Evolutionary conservation across 2,888 invertebrate species (phyloP).

Genomic region (Callimorpha dominula): DNA sequence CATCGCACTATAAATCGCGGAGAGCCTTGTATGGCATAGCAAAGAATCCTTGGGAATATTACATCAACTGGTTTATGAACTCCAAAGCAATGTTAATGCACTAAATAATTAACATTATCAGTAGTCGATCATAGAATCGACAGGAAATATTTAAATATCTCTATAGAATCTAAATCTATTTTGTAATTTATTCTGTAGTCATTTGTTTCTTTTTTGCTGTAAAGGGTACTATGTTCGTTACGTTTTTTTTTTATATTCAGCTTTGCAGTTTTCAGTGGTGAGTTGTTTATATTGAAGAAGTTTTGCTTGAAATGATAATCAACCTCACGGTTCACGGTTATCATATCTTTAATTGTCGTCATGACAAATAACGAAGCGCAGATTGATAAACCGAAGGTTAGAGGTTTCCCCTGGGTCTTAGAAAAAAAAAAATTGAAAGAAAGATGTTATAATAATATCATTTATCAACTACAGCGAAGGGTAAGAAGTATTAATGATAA

Average conservation of each 20-base stretch:
- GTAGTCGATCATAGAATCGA: slow-evolving; percentile 2
- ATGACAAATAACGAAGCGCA: not conserved
- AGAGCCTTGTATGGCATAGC: slow-evolving; percentile 41
- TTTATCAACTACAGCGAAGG: not conserved
- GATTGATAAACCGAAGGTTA: not conserved
- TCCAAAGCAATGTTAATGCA: slow-evolving; percentile 33
- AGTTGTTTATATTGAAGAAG: not conserved
- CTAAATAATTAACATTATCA: slow-evolving; percentile 18
- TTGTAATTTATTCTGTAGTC: not conserved
- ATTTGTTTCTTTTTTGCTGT: not conserved
- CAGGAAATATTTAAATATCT: not conserved
- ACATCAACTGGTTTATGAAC: slow-evolving; percentile 40
- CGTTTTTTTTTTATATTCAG: not conserved
- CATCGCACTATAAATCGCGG: slow-evolving; percentile 25
- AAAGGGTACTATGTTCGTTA: not conserved
- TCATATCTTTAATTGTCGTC: too few species aligned
- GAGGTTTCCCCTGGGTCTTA: not conserved
- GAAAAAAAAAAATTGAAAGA: not conserved
- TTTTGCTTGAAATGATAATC: too few species aligned
- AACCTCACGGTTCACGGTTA: too few species aligned
- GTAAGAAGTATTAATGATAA: too few species aligned
- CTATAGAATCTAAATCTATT: not conserved
- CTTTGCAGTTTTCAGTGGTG: not conserved
- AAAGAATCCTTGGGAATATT: slow-evolving; percentile 45
- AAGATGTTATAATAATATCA: not conserved